Evolutionary conservation across 2,797 vertebrate species (phyloP).

Genomic region (Cygnus olor): DNA sequence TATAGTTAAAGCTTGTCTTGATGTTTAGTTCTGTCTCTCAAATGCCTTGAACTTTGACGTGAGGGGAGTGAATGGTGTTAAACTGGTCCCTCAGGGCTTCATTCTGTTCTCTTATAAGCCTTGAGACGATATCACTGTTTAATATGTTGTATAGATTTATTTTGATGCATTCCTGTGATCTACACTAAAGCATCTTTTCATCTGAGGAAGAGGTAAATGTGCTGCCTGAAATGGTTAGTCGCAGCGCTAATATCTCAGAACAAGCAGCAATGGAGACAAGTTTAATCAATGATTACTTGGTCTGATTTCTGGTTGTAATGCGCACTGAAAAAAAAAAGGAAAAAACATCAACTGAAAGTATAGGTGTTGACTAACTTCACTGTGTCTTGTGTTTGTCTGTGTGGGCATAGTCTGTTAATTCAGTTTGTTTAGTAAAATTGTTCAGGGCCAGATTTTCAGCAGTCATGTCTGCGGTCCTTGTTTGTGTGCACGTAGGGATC

Average conservation of each 20-base stretch:
- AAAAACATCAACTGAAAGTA: constrained; percentile 47
- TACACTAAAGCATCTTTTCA: constrained; percentile 32
- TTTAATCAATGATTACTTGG: not conserved
- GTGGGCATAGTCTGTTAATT: constrained; percentile 64
- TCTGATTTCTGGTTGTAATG: not conserved
- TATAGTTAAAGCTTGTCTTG: constrained; percentile 83
- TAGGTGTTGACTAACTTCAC: constrained; percentile 56
- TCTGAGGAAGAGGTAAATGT: constrained; percentile 41
- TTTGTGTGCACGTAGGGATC: constrained; percentile 6
- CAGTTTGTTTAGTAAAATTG: constrained; percentile 40
- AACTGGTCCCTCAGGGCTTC: constrained; percentile 48
- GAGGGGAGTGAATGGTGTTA: constrained; percentile 54
- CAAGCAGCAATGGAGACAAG: constrained; percentile 23
- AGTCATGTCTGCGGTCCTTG: constrained; percentile 7
- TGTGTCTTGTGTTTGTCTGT: constrained; percentile 67
- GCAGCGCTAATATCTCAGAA: not conserved
- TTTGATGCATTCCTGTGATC: constrained; percentile 65
- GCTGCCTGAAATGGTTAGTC: constrained; percentile 41
- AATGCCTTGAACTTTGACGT: constrained; percentile 60
- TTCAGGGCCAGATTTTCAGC: constrained; percentile 51
- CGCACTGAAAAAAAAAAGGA: not conserved
- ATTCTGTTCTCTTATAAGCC: constrained; percentile 34
- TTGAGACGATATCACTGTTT: constrained; percentile 55
- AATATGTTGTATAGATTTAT: constrained; percentile 35
- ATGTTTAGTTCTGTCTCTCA: constrained; percentile 72